These are phyloP conservation scores for Aurelia aurita DNA, from an alignment of 30 jellyfish, hydroid and myxozoan species.

Conservation along the genomic window DNA sequence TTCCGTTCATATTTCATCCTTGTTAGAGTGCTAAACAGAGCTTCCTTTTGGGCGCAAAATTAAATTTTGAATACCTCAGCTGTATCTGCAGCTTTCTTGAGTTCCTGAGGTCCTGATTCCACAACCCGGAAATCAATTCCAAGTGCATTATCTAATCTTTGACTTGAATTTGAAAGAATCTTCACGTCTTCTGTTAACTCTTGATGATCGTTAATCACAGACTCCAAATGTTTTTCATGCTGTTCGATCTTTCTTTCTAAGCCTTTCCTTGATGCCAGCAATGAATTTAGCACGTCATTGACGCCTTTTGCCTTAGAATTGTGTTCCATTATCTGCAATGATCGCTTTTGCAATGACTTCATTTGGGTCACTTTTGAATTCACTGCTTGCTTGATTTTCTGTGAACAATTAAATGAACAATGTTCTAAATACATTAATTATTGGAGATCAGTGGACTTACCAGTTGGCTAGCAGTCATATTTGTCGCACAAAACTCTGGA, in stretches of 20 bases:
- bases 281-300: neutral
- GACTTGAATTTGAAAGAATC: constrained; percentile 21
- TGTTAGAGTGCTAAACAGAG: no score
- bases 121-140: constrained; percentile 32
- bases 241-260: constrained; percentile 1
- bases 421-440: no score
- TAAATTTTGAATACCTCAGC: constrained; percentile 24
- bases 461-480: no score
- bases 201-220: neutral
- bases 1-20: no score
- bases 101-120: constrained; percentile 32
- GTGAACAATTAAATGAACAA: neutral
- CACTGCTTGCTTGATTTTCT: neutral
- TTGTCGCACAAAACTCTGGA: no score
- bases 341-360: constrained; percentile 20
- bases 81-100: constrained; percentile 15
- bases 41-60: no score
- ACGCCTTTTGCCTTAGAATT: constrained; percentile 15
- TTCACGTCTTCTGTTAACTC: constrained; percentile 11
- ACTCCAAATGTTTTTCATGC: neutral
- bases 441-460: no score
- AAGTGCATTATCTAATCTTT: constrained; percentile 21
- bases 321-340: constrained; percentile 5
- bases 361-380: constrained; percentile 17
- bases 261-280: neutral